Conservation (phyloP, 2,888 invertebrate species). For the Folsomia candida region DNA sequence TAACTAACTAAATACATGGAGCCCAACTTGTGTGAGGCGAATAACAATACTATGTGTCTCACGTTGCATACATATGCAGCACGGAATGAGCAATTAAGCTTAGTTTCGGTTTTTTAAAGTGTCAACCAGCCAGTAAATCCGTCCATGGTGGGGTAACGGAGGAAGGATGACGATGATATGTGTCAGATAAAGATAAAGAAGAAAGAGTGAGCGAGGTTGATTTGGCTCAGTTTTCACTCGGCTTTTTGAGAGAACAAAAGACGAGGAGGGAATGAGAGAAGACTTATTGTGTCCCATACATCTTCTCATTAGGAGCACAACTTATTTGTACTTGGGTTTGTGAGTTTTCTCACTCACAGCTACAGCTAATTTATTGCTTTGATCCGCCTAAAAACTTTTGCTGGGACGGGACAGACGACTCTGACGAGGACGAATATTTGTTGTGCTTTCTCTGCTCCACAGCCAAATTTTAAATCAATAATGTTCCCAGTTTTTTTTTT, state of each 20-base stretch:
- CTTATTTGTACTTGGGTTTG: not conserved
- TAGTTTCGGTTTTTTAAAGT: too few species aligned
- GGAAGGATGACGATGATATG: not conserved
- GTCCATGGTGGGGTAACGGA: too few species aligned
- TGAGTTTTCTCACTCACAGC: not conserved
- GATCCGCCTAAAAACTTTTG: not conserved
- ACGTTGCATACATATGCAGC: not conserved
- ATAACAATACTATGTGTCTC: not conserved
- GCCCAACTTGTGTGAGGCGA: too few species aligned
- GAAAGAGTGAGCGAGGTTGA: not conserved
- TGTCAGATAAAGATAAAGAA: not conserved
- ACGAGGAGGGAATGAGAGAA: constrained; percentile 5
- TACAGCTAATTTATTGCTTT: not conserved
- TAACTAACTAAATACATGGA: too few species aligned
- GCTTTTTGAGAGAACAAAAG: not conserved
- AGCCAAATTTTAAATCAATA: too few species aligned
- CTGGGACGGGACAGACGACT: too few species aligned
- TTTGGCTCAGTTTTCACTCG: not conserved
- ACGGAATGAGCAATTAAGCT: too few species aligned
- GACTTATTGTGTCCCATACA: constrained; percentile 3
- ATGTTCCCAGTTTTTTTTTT: too few species aligned
- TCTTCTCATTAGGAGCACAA: not conserved
- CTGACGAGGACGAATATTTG: too few species aligned
- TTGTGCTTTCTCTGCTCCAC: too few species aligned
- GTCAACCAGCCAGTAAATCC: too few species aligned